A percentile compares a stretch with the other conserved stretches of the same genome.
These are phyloP conservation scores for Patiria pectinifera DNA, from an alignment of 53 echinoderm and acorn worm genomes.

Conservation along the genomic window DNA sequence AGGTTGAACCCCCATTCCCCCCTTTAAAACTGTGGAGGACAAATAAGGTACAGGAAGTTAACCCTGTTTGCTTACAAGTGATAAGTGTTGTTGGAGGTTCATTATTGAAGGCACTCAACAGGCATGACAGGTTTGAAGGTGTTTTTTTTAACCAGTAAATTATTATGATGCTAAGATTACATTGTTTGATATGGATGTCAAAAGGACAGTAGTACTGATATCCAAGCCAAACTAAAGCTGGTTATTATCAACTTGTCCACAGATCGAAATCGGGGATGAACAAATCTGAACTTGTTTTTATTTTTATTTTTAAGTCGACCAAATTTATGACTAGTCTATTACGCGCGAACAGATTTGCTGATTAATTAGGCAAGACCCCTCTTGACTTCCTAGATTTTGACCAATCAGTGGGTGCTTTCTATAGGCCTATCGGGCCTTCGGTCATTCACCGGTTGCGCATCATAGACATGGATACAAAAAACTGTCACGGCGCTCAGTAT, in stretches of 20 bases:
- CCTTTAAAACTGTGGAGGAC: neutral
- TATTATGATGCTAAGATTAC: constrained; percentile 14
- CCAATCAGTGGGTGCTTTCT: no score
- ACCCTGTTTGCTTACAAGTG: neutral
- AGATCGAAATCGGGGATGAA: no score
- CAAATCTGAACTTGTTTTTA: no score
- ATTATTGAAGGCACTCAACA: neutral
- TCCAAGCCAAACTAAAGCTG: neutral
- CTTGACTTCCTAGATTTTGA: no score
- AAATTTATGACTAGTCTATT: no score
- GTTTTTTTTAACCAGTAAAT: neutral
- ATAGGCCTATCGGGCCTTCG: no score
- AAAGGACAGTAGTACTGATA: neutral
- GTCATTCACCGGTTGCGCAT: no score
- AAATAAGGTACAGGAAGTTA: neutral
- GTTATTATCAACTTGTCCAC: neutral
- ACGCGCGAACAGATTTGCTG: no score
- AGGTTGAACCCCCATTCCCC: neutral
- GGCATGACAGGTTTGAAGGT: neutral
- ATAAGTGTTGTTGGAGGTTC: neutral
- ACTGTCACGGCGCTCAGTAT: no score
- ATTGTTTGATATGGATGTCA: constrained; percentile 26
- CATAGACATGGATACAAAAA: no score
- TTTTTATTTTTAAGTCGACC: no score
- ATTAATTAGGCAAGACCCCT: no score